Percentiles rank a stretch among this genome's conserved stretches.
Evolutionary conservation across 1,140 invertebrate genomes (phyloP).

Genomic region (Whitmania pigra): DNA sequence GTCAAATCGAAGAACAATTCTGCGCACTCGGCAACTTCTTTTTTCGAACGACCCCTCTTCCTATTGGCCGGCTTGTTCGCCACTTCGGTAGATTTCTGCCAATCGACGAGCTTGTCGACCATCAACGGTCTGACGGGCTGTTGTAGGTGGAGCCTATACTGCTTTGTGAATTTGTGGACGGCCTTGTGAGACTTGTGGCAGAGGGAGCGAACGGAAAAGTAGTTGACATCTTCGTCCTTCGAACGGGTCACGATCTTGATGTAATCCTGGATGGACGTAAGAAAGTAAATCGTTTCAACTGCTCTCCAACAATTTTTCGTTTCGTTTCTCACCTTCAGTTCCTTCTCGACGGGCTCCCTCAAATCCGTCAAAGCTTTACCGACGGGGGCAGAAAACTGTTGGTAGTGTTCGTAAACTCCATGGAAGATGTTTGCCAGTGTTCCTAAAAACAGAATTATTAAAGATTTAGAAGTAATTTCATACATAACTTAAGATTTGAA

Average conservation of each 20-base stretch:
- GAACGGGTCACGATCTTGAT: constrained; percentile 81
- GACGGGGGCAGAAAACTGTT: constrained; percentile 59
- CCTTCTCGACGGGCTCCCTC: constrained; percentile 67
- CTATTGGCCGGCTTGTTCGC: neutral
- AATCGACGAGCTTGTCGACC: constrained; percentile 16
- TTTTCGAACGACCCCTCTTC: constrained; percentile 2
- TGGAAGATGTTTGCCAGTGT: constrained; percentile 51
- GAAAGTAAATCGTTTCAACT: neutral
- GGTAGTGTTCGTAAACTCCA: constrained; percentile 75
- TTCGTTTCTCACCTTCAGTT: constrained; percentile 50
- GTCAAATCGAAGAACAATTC: neutral
- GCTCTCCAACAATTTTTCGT: too few relatives aligned
- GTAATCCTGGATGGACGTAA: constrained; percentile 61
- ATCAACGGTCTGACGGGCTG: constrained; percentile 14
- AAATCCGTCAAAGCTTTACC: constrained; percentile 50
- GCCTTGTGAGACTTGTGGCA: constrained; percentile 74
- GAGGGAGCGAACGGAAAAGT: constrained; percentile 75
- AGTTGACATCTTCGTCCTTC: constrained; percentile 69
- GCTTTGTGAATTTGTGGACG: constrained; percentile 69
- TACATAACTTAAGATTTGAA: too few relatives aligned
- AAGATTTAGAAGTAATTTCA: too few relatives aligned
- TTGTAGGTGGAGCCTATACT: constrained; percentile 50
- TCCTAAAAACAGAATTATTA: too few relatives aligned
- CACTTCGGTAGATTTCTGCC: neutral
- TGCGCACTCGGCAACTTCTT: neutral